Percentiles rank a stretch among this genome's conserved stretches.
These are phyloP conservation scores for Hemicentrotus pulcherrimus DNA, from an alignment of 35 echinoderm and acorn worm species.

Conservation along the genomic window DNA sequence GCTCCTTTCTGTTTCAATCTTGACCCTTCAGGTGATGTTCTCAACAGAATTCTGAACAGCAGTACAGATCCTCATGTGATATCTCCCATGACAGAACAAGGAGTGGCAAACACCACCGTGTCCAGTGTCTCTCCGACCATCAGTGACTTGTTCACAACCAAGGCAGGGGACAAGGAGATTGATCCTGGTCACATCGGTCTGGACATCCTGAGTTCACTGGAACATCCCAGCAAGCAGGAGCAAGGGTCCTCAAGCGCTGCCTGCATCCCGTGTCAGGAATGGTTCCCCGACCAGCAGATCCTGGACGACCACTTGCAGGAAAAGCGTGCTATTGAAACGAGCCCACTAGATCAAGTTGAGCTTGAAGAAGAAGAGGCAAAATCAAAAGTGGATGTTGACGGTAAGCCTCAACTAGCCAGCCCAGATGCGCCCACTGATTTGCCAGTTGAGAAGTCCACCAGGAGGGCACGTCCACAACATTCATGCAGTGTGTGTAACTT, in stretches of 20 bases:
- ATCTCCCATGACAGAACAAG: neutral
- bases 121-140: constrained; percentile 23
- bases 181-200: neutral
- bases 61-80: neutral
- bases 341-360: neutral
- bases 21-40: neutral
- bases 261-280: constrained; percentile 1
- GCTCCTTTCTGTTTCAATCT: neutral
- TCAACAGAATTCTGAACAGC: neutral
- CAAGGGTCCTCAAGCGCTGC: neutral
- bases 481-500: constrained; percentile 14
- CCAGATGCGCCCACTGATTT: neutral
- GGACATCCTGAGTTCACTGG: constrained; percentile 11
- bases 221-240: neutral
- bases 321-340: neutral
- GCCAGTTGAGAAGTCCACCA: neutral
- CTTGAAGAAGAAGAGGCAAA: neutral
- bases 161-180: constrained; percentile 13
- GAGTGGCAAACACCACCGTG: neutral
- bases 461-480: constrained; percentile 31
- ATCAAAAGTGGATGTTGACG: neutral
- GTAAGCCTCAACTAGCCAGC: neutral
- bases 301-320: neutral
- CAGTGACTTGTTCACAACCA: constrained; percentile 17
- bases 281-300: neutral